Evolutionary conservation across 2,113 vertebrate genomes (phyloP).

Genomic region (Thymallus thymallus): DNA sequence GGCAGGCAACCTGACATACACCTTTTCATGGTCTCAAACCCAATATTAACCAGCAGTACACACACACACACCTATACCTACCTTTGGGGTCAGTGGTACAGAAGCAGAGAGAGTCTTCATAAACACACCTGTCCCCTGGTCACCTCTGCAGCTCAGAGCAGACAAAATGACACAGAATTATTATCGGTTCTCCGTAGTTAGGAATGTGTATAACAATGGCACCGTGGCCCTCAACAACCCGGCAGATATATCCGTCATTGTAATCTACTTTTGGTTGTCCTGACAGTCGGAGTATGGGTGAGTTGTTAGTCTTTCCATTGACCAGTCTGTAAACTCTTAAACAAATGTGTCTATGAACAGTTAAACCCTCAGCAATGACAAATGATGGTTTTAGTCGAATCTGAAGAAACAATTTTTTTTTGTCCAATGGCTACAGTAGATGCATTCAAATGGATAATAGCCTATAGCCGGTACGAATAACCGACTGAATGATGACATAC

Average conservation of each 20-base stretch:
- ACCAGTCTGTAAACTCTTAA: background rate
- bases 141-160: background rate
- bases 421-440: too few relatives aligned
- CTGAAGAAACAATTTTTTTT: too few relatives aligned
- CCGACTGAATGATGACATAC: too few relatives aligned
- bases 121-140: background rate
- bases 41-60: background rate
- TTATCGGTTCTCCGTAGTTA: conserved; percentile 56
- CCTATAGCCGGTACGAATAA: too few relatives aligned
- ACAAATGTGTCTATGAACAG: conserved; percentile 33
- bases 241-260: conserved; percentile 90
- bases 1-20: background rate
- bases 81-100: conserved; percentile 22
- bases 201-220: background rate
- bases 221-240: conserved; percentile 77
- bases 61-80: background rate
- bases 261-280: conserved; percentile 90
- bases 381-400: background rate
- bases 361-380: conserved; percentile 24
- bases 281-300: conserved; percentile 92
- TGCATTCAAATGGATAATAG: too few relatives aligned
- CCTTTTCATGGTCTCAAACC: background rate
- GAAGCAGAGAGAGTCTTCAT: conserved; percentile 23
- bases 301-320: conserved; percentile 51
- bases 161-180: conserved; percentile 65